These are phyloP conservation scores for Tiphia femorata DNA, from an alignment of 2,888 invertebrate species.

Conservation along the genomic window DNA sequence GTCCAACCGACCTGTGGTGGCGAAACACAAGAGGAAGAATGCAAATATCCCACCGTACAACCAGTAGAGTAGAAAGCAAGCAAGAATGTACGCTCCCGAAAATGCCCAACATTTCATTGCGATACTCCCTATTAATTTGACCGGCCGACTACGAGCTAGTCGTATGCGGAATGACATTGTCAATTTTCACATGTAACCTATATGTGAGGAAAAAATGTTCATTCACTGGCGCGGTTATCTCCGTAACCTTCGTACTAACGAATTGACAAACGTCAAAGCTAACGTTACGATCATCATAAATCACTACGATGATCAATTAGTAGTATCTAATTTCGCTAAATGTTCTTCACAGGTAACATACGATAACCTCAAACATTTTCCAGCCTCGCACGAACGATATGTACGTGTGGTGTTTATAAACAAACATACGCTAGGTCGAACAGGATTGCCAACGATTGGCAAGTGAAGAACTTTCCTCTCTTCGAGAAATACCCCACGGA, in stretches of 20 bases:
- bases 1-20: slow-evolving; percentile 74
- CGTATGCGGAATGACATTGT: slow-evolving; percentile 58
- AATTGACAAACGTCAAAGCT: not conserved
- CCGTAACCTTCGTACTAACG: no score
- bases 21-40: slow-evolving; percentile 77
- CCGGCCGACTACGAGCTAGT: slow-evolving; percentile 62
- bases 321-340: no score
- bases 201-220: no score
- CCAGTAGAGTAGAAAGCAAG: slow-evolving; percentile 85
- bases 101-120: slow-evolving; percentile 83
- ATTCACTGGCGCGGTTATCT: no score
- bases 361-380: not conserved
- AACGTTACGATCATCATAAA: not conserved
- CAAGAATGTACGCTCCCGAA: slow-evolving; percentile 79
- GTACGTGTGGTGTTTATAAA: not conserved
- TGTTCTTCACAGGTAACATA: no score
- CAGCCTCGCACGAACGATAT: not conserved
- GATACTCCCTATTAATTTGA: slow-evolving; percentile 71
- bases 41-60: slow-evolving; percentile 84
- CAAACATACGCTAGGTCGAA: not conserved
- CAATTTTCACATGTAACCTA: no score
- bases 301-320: not conserved
- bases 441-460: no score
- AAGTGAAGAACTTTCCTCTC: no score
- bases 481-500: no score